Conservation (phyloP, 23 tunicate genomes). For the Halocynthia roretzi region DNA sequence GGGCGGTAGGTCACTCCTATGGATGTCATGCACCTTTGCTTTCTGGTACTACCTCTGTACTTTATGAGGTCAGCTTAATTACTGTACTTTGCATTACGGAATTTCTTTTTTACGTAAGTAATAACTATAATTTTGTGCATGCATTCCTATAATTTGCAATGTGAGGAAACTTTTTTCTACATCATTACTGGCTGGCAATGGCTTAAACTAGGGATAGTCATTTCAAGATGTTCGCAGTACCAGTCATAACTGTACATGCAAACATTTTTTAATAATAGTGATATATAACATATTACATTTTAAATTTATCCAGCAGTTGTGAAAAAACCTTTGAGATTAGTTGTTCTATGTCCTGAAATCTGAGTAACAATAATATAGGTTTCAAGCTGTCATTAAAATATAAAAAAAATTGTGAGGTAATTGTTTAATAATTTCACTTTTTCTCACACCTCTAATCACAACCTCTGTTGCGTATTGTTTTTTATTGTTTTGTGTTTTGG, state of each 20-base stretch:
- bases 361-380: too few relatives aligned
- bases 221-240: neutral
- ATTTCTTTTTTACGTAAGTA: neutral
- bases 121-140: neutral
- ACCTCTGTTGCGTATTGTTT: too few relatives aligned
- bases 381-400: too few relatives aligned
- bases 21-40: slow-evolving; percentile 69
- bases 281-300: too few relatives aligned
- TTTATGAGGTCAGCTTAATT: slow-evolving; percentile 61
- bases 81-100: neutral
- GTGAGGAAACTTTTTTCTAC: neutral
- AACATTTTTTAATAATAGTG: neutral
- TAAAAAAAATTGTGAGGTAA: too few relatives aligned
- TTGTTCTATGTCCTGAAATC: too few relatives aligned
- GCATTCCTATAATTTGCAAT: neutral
- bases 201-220: neutral
- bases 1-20: slow-evolving; percentile 96
- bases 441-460: too few relatives aligned
- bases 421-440: too few relatives aligned
- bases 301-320: too few relatives aligned
- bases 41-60: slow-evolving; percentile 36
- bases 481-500: too few relatives aligned
- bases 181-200: neutral
- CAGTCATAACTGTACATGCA: neutral
- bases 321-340: too few relatives aligned